Evolutionary conservation across 2,888 invertebrate species (phyloP).

Genomic region (Conchocele bisecta): DNA sequence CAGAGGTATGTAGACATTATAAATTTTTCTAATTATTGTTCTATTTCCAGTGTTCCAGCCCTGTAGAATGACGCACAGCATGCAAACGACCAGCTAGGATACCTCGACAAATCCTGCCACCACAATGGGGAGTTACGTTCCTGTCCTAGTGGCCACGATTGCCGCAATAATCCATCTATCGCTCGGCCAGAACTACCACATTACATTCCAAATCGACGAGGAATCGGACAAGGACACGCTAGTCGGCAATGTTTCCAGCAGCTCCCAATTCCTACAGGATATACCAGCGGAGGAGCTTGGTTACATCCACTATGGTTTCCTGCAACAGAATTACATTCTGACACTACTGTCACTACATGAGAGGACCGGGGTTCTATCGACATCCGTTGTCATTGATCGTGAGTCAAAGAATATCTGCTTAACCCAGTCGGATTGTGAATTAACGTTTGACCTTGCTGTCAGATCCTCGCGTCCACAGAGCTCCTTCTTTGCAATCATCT

Average conservation of each 20-base stretch:
- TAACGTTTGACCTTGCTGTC: slow-evolving; percentile 65
- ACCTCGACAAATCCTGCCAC: no score
- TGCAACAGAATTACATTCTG: slow-evolving; percentile 60
- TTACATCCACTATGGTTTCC: slow-evolving; percentile 56
- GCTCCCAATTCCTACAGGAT: slow-evolving; percentile 29
- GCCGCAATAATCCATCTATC: no score
- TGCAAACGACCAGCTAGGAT: no score
- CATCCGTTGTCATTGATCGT: slow-evolving; percentile 65
- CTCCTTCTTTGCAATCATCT: slow-evolving; percentile 60
- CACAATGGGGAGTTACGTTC: no score
- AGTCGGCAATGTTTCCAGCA: slow-evolving; percentile 51
- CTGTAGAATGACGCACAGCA: no score
- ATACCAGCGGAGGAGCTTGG: slow-evolving; percentile 54
- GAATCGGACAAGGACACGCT: slow-evolving; percentile 42
- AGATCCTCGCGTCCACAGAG: slow-evolving; percentile 52
- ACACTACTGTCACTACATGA: slow-evolving; percentile 64
- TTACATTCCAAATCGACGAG: slow-evolving; percentile 49
- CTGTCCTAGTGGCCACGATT: no score
- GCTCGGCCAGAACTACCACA: slow-evolving; percentile 46
- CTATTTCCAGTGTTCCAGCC: no score
- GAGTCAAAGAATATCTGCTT: slow-evolving; percentile 60
- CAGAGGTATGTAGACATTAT: no score
- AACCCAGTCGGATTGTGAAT: slow-evolving; percentile 49
- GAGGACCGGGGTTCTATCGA: slow-evolving; percentile 63
- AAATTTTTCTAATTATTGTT: no score